Evolutionary conservation across 30 jellyfish, hydroid and myxozoan species (phyloP).

Genomic region (Catostylus mosaicus): DNA sequence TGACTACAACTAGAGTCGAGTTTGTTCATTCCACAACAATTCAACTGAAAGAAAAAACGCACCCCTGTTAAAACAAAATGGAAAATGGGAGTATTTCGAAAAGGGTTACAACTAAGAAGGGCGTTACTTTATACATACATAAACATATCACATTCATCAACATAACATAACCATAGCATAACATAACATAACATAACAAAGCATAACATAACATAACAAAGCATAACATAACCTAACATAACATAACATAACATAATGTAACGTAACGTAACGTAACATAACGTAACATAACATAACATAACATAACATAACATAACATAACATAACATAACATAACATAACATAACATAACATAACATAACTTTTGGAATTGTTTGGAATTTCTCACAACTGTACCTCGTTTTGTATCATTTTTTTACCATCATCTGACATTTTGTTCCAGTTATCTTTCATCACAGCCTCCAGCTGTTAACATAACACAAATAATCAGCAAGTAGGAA

Average conservation of each 20-base stretch:
- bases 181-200: constrained; percentile 19
- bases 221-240: constrained; percentile 23
- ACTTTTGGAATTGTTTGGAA: no score
- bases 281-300: constrained; percentile 23
- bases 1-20: no score
- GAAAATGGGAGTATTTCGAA: no score
- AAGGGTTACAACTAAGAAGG: no score
- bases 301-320: no score
- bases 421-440: constrained; percentile 21
- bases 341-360: constrained; percentile 19
- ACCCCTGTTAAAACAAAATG: no score
- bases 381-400: constrained; percentile 14
- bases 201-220: constrained; percentile 13
- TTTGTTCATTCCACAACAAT: no score
- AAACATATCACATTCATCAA: no score
- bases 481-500: no score
- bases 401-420: not conserved
- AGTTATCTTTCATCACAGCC: not conserved
- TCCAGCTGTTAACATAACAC: not conserved
- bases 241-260: constrained; percentile 15
- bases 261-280: not conserved
- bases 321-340: constrained; percentile 17
- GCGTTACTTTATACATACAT: no score
- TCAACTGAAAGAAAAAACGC: no score
- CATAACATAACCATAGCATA: constrained; percentile 27